Evolutionary conservation across 2,113 vertebrate genomes (phyloP).

Genomic region (Phoxinus phoxinus): DNA sequence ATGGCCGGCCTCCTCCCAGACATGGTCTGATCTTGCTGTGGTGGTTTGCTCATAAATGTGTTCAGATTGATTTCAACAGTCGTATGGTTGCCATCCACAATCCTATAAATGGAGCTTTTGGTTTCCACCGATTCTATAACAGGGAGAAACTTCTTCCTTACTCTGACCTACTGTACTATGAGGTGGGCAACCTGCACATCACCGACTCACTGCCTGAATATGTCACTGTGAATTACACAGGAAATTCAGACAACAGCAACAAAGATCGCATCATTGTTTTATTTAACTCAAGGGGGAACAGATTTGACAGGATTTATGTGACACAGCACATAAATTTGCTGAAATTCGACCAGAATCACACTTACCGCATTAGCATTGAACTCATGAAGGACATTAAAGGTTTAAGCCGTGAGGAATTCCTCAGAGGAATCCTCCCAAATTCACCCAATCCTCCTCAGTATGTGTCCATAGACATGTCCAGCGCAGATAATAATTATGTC

Average conservation of each 20-base stretch:
- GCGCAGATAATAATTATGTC: too few relatives aligned
- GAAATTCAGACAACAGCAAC: constrained; percentile 40
- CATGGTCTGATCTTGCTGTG: constrained; percentile 44
- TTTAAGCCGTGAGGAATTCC: neutral
- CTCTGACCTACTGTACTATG: neutral
- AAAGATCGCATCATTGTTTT: constrained; percentile 51
- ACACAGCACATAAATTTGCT: neutral
- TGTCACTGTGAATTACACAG: neutral
- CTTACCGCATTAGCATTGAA: neutral
- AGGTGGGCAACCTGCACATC: constrained; percentile 37
- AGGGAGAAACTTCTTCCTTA: constrained; percentile 24
- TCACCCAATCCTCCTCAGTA: neutral
- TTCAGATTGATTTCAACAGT: constrained; percentile 11
- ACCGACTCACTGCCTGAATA: neutral
- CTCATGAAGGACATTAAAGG: constrained; percentile 5
- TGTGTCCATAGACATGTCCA: neutral
- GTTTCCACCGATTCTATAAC: constrained; percentile 46
- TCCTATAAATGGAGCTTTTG: neutral
- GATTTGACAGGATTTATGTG: constrained; percentile 40
- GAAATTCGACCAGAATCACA: constrained; percentile 32
- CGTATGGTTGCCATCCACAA: neutral
- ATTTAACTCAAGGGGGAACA: accelerated
- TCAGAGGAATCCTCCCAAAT: neutral
- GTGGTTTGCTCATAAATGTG: constrained; percentile 50
- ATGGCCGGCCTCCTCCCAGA: constrained; percentile 25